phyloP scores from a whole-genome alignment of 2,113 vertebrate species.

The Silurus glanis region DNA sequence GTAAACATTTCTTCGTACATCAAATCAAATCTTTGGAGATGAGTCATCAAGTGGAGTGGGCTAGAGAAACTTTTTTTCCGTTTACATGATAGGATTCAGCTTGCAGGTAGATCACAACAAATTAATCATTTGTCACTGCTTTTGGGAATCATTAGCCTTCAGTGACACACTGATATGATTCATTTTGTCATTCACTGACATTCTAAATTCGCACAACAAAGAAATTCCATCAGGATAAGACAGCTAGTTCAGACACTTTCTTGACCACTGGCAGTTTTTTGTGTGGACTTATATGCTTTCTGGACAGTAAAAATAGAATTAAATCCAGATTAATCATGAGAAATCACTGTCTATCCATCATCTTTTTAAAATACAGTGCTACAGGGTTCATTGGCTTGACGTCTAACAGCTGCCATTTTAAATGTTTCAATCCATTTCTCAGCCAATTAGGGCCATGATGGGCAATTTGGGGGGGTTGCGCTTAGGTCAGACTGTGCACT shows the following conservation, averaged over 20 bases:
- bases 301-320: not conserved
- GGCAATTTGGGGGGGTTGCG: not conserved
- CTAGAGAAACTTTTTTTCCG: conserved; percentile 29
- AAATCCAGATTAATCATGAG: not conserved
- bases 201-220: conserved; percentile 37
- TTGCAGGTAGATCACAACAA: conserved; percentile 51
- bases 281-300: not conserved
- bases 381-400: conserved; percentile 16
- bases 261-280: conserved; percentile 23
- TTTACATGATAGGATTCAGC: conserved; percentile 37
- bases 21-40: conserved; percentile 31
- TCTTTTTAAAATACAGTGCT: not conserved
- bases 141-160: conserved; percentile 35
- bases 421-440: not conserved
- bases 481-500: conserved; percentile 14
- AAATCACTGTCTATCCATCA: not conserved
- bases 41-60: conserved; percentile 7
- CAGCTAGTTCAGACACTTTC: conserved; percentile 27
- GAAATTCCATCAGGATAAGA: conserved; percentile 30
- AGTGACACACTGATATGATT: conserved; percentile 47
- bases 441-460: conserved; percentile 13
- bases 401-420: not conserved
- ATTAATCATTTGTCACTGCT: conserved; percentile 44
- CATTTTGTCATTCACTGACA: conserved; percentile 43
- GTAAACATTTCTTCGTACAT: conserved; percentile 14